Evolutionary conservation across 2,888 invertebrate species (phyloP), one percentile per base, ranked within the genome.

Genomic region (Podabrus alpinus): DNA sequence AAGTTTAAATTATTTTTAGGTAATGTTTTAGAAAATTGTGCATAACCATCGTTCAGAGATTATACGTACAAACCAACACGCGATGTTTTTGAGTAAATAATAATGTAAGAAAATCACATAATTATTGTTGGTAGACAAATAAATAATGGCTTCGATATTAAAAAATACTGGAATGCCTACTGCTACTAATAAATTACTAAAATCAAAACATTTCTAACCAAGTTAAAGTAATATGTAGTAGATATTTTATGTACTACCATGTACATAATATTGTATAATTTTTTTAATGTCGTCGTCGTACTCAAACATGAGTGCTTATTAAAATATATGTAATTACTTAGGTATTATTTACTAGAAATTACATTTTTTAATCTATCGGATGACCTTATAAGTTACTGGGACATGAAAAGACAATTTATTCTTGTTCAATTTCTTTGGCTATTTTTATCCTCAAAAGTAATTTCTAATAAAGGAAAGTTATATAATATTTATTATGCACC

Each of bases 361-460:
- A 45, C 1, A n/a, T n/a, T 45, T 29, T 45, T 45, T 45, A 19
- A 64, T 64, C 7, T 19, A 64, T 16, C 11, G 59, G 7, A 15
- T 21, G n/a, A 21, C 68, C 68, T 68, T 68, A 15, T 68, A 68
- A 68, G 59, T 68, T 59, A 68, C n/a, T 59, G 59, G 59, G 9
- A 68, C 68, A 59, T 68, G 68, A 68, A 68, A 59, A 59, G 45
- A 45, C 45, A n/a, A 45, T 45, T n/a, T 45, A 45, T 45, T 45
- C 9, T 45, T 45, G 5, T n/a, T n/a, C 3, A 45, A 45, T 45
- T 45, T 45, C 7, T 45, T 25, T 25, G 4, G 19, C 4, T 19
- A 10, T 25, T 25, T 11, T 25, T 25, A 25, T 25, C 19, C 19
- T 19, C 1, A 11, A 25, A 1, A 11, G 11, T 3, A 3, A 25